phyloP scores from a whole-genome alignment of 2,113 vertebrate genomes.

The Nettapus auritus region DNA sequence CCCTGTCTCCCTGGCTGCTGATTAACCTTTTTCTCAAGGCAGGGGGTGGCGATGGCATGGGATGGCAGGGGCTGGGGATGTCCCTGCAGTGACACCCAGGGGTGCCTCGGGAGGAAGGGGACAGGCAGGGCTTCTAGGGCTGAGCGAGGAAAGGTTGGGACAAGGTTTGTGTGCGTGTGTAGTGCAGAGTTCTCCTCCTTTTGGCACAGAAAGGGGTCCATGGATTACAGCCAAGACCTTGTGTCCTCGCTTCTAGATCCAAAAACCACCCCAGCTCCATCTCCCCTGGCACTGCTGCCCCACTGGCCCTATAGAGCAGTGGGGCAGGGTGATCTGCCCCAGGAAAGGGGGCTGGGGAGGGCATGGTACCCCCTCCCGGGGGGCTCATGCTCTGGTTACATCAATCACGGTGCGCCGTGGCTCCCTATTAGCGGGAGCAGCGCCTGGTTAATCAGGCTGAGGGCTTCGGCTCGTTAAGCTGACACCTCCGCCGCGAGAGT shows the following conservation, averaged over 20 bases:
- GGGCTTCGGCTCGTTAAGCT: constrained; percentile 61
- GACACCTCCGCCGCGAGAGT: constrained; percentile 32
- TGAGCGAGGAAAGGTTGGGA: rapidly evolving
- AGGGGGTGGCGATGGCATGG: background rate
- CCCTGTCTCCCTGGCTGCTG: constrained; percentile 75
- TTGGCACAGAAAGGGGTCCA: rapidly evolving
- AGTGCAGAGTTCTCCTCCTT: background rate
- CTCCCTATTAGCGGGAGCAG: constrained; percentile 13
- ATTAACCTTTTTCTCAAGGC: constrained; percentile 74
- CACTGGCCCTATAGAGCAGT: rapidly evolving
- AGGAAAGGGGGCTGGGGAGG: background rate
- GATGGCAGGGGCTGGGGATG: rapidly evolving
- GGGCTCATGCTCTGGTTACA: background rate
- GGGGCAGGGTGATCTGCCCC: background rate
- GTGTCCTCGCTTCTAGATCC: background rate
- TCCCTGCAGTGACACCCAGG: background rate
- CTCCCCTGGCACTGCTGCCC: rapidly evolving
- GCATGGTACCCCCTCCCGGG: background rate
- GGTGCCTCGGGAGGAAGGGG: background rate
- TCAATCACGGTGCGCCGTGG: background rate
- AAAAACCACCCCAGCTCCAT: background rate
- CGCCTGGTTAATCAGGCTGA: constrained; percentile 66
- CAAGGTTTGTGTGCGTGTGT: rapidly evolving
- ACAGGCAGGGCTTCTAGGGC: background rate
- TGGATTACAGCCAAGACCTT: background rate